Percentiles rank a stretch among this genome's conserved stretches.
These are phyloP conservation scores for Acromyrmex heyeri DNA, from an alignment of 1,140 invertebrate species.

Conservation along the genomic window DNA sequence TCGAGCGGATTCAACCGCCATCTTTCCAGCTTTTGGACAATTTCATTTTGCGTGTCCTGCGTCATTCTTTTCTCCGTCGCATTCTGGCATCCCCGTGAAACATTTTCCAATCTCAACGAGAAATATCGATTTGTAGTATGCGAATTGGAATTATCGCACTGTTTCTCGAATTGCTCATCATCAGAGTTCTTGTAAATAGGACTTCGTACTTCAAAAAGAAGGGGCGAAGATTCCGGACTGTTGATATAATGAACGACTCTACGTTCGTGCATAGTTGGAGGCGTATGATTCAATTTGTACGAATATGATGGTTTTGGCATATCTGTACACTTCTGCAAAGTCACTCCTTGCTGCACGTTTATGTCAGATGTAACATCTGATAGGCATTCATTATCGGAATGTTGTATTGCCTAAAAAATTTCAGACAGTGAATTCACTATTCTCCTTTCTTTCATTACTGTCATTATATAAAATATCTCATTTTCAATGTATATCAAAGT, in stretches of 20 bases:
- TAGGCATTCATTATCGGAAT: constrained; percentile 39
- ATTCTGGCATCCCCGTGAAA: constrained; percentile 41
- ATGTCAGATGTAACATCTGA: constrained; percentile 26
- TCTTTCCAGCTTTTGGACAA: constrained; percentile 45
- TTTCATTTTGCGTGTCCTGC: constrained; percentile 34
- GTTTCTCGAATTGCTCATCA: constrained; percentile 55
- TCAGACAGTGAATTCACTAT: neutral
- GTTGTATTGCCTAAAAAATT: constrained; percentile 10
- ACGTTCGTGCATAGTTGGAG: constrained; percentile 22
- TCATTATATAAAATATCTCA: neutral
- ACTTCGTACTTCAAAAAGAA: constrained; percentile 33
- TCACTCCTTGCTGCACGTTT: constrained; percentile 22
- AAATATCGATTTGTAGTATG: constrained; percentile 29
- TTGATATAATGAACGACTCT: constrained; percentile 20
- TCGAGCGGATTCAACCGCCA: constrained; percentile 70
- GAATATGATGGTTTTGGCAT: constrained; percentile 27
- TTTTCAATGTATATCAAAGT: neutral
- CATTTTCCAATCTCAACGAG: constrained; percentile 39
- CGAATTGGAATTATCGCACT: constrained; percentile 45
- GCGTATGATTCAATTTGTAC: constrained; percentile 23
- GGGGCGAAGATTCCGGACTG: constrained; percentile 41
- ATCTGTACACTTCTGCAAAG: constrained; percentile 42
- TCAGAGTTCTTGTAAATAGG: constrained; percentile 43
- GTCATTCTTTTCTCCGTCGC: neutral
- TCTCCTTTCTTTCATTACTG: neutral